These are phyloP conservation scores for Meteorus sp. DNA, from an alignment of 1,140 invertebrate species.

Conservation along the genomic window DNA sequence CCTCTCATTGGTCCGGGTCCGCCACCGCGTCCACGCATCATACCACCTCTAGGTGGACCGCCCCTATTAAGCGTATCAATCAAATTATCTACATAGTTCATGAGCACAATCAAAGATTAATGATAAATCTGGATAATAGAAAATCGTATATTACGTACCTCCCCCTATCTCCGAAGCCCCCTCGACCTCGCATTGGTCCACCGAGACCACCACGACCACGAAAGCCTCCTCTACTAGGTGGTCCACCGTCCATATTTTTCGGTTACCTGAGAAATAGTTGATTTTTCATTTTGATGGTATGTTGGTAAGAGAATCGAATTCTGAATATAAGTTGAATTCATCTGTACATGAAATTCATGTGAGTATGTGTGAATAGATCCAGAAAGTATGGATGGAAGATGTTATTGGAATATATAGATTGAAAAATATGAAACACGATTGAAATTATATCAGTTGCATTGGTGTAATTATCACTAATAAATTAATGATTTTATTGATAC, in stretches of 20 bases:
- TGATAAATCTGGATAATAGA: not conserved
- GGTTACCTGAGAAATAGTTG: not conserved
- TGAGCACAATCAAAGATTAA: not conserved
- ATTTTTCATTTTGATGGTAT: not conserved
- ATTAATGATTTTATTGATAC: too few species aligned
- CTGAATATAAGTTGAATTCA: too few species aligned
- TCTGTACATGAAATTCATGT: too few species aligned
- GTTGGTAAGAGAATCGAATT: too few species aligned
- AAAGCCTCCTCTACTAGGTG: conserved; percentile 47
- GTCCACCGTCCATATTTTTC: conserved; percentile 47
- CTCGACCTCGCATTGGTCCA: conserved; percentile 50
- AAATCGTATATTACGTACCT: conserved; percentile 42
- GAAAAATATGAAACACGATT: too few species aligned
- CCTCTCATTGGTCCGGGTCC: conserved; percentile 50
- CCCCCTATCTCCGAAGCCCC: conserved; percentile 50
- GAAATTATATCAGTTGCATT: too few species aligned
- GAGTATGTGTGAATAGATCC: too few species aligned
- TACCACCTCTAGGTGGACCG: conserved; percentile 51
- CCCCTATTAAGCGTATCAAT: too few species aligned
- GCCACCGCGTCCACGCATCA: conserved; percentile 50
- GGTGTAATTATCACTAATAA: too few species aligned
- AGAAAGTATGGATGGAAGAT: too few species aligned
- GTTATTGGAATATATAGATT: too few species aligned
- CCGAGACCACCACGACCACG: conserved; percentile 47
- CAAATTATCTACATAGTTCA: too few species aligned